Evolutionary conservation across 2,888 invertebrate species (phyloP), one percentile per base, ranked within the genome.

Genomic region (Eulithis testata): DNA sequence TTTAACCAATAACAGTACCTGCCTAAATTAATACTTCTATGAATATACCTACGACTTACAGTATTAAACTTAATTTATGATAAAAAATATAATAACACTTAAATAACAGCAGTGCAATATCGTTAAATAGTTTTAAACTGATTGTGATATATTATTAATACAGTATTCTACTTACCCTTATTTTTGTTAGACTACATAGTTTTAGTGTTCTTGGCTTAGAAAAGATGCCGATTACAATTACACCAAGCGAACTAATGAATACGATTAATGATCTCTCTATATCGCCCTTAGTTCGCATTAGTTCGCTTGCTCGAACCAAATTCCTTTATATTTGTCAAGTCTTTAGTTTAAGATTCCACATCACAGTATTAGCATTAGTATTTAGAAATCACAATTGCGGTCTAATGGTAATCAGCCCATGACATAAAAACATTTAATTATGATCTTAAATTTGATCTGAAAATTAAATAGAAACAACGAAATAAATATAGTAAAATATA

Each of bases 81-180:
- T 9, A 11, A 14, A 50, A 49, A 12, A 50, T 31, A 44, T 60
- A 62, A 36, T 14, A 44, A 14, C 3, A 58, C 0, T 7, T 43
- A 36, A 47, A 37, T 36, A 59, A 14, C 14, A 59, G 51, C 45
- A 58, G n/a, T 54, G 44, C 52, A 44, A 66, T 66, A 58, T 61
- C 14, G 54, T 66, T 68, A 58, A 49, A 65, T 66, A 63, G 60
- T 66, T 65, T 63, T 60, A 60, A 69, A 65, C 60, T 60, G 63
- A 71, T 68, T 71, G 69, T 71, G 71, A 71, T 69, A 71, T 65
- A 51, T 21, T 8, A 49, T 40, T 40, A 40, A 40, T 8, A 9
- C 40, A 21, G 2, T 40, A 8, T 11, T 40, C 7, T 40, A 9
- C 40, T 40, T 40, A 40, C 8, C 8, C 14, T 31, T 6, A 31